Evolutionary conservation across 2,888 invertebrate species (phyloP), one percentile per base, ranked within the genome.

Genomic region (Trissonchulus sp.): DNA sequence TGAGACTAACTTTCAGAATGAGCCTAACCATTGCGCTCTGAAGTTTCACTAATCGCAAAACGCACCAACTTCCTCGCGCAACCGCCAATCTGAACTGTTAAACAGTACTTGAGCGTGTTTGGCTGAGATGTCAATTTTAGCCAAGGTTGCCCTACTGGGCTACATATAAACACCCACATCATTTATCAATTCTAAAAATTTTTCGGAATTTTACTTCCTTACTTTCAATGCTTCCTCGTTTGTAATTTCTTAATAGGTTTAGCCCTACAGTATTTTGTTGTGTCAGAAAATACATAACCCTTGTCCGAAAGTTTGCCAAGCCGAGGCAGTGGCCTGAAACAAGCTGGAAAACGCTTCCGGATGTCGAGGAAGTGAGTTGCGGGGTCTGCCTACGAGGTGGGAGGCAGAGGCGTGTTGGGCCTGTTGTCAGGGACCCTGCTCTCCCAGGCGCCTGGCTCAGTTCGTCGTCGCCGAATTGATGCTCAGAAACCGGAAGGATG

Each of bases 321-420:
- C 37, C 63, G 65, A 68, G 68, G 81, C 81, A 15, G 79, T 82
- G 0, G 79, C 81, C 2, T 82, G 0, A 91, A n/a, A 91, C 0
- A 92, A 91, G 83, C 88, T 94, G 34, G 94, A 94, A 93, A 93
- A 82, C 88, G 93, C 74, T 88, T 90, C 76, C 92, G 92, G 82
- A 86, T 93, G 75, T 93, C 93, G 81, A 88, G 91, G 77, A 86
- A 90, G 79, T 93, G 93, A 87, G 89, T 93, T n/a, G n/a, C n/a
- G n/a, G n/a, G n/a, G n/a, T n/a, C n/a, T n/a, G n/a, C n/a, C n/a
- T n/a, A n/a, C n/a, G n/a, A n/a, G n/a, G n/a, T n/a, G n/a, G n/a
- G n/a, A n/a, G n/a, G n/a, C 23, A 15, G 8, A 8, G 48, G 48
- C 8, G 48, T 48, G 8, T 48, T 23, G 48, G 48, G 8, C 23